phyloP scores from a whole-genome alignment of 2,797 vertebrate genomes.

The Notamacropus eugenii region DNA sequence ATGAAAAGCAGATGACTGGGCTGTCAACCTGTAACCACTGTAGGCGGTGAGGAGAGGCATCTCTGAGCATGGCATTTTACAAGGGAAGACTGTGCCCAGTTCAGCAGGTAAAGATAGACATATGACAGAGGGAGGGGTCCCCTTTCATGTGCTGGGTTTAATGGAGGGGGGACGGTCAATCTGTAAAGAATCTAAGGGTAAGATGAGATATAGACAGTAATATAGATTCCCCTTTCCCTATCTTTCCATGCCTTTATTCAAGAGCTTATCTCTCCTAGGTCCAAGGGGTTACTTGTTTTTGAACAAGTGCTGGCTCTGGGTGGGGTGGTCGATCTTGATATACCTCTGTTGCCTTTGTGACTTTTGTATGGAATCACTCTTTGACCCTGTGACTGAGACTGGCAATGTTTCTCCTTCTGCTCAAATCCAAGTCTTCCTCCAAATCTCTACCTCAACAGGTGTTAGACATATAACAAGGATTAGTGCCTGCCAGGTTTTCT shows the following conservation, averaged over 20 bases:
- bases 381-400: not conserved
- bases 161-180: not conserved
- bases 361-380: not conserved
- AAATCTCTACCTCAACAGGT: not conserved
- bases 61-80: not conserved
- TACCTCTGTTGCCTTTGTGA: not conserved
- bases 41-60: not conserved
- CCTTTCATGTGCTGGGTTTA: not conserved
- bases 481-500: not conserved
- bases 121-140: not conserved
- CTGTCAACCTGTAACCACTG: not conserved
- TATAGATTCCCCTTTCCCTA: not conserved
- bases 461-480: not conserved
- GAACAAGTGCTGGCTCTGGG: not conserved
- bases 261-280: not conserved
- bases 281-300: not conserved
- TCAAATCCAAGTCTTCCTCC: not conserved
- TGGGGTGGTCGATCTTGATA: not conserved
- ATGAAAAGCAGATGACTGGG: not conserved
- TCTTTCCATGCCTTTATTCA: not conserved
- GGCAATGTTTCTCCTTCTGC: not conserved
- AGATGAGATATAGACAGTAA: not conserved
- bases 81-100: not conserved
- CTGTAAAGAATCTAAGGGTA: not conserved
- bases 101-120: too few relatives aligned